phyloP scores from a whole-genome alignment of 2,113 vertebrate species.

The Phycodurus eques region DNA sequence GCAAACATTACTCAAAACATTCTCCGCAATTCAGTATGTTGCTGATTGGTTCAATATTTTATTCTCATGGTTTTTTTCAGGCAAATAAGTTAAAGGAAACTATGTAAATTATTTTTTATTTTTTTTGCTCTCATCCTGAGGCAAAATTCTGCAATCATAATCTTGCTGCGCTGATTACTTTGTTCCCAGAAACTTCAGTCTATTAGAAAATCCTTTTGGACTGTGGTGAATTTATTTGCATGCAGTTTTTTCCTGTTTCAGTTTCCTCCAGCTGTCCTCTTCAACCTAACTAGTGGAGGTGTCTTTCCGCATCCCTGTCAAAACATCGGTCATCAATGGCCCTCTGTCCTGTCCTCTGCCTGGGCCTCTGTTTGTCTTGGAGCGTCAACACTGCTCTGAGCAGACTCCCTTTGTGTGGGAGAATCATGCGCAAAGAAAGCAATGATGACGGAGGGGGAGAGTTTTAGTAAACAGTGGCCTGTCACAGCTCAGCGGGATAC shows the following conservation, averaged over 20 bases:
- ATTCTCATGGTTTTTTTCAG: background rate
- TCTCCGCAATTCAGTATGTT: background rate
- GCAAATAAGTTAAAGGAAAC: slow-evolving; percentile 1
- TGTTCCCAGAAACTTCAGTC: slow-evolving; percentile 14
- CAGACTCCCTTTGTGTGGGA: slow-evolving; percentile 56
- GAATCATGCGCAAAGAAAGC: slow-evolving; percentile 58
- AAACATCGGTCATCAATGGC: slow-evolving; percentile 57
- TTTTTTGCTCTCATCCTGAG: background rate
- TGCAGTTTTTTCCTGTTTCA: background rate
- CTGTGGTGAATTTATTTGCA: background rate
- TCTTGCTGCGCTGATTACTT: slow-evolving; percentile 11
- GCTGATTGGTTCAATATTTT: slow-evolving; percentile 1
- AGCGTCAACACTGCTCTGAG: slow-evolving; percentile 42
- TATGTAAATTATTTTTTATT: background rate
- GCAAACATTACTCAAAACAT: background rate
- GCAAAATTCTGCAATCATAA: background rate
- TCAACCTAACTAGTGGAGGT: slow-evolving; percentile 15
- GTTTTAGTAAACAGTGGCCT: slow-evolving; percentile 63
- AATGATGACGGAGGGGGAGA: slow-evolving; percentile 45
- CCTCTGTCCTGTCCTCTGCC: slow-evolving; percentile 56
- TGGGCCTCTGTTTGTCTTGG: slow-evolving; percentile 63
- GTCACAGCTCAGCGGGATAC: slow-evolving; percentile 60
- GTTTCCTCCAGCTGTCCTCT: slow-evolving; percentile 12
- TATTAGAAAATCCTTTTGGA: slow-evolving; percentile 3
- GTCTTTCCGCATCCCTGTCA: slow-evolving; percentile 57